Evolutionary conservation across 2,113 vertebrate genomes (phyloP).

Genomic region (Nerophis lumbriciformis): DNA sequence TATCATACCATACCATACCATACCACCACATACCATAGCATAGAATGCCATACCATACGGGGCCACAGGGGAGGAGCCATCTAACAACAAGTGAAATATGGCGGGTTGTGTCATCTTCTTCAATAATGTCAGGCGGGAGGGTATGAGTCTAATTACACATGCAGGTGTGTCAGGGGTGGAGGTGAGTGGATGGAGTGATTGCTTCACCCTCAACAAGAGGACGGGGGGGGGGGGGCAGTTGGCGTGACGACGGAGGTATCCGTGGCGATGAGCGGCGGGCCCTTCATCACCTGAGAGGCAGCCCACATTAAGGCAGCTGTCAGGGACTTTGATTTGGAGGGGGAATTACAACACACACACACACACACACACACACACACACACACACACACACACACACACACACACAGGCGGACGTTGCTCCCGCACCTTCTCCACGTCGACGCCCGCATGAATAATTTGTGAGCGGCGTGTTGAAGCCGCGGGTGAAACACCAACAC

Average conservation of each 20-base stretch:
- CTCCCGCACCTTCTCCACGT: conserved; percentile 45
- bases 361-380: conserved; percentile 36
- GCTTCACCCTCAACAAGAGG: conserved; percentile 44
- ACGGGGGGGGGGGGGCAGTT: neutral
- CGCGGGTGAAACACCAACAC: conserved; percentile 47
- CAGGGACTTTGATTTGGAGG: conserved; percentile 68
- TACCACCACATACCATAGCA: neutral
- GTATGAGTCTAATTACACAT: conserved; percentile 68
- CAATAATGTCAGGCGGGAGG: conserved; percentile 38
- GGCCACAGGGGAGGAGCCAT: neutral
- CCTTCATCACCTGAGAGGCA: conserved; percentile 65
- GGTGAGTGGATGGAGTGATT: conserved; percentile 55
- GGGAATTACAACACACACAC: conserved; percentile 57
- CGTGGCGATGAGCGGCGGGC: conserved; percentile 35
- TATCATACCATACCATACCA: neutral
- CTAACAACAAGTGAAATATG: conserved; percentile 46
- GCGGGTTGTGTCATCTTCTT: conserved; percentile 31
- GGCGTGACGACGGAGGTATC: conserved; percentile 43
- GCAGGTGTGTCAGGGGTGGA: conserved; percentile 53
- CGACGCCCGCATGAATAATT: conserved; percentile 66
- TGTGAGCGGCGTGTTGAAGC: conserved; percentile 39
- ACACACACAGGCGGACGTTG: conserved; percentile 36
- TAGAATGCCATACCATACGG: neutral
- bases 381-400: conserved; percentile 33
- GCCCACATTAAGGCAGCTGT: conserved; percentile 66